phyloP scores from a whole-genome alignment of 2,888 invertebrate genomes.

The Leptinotarsa juncta region DNA sequence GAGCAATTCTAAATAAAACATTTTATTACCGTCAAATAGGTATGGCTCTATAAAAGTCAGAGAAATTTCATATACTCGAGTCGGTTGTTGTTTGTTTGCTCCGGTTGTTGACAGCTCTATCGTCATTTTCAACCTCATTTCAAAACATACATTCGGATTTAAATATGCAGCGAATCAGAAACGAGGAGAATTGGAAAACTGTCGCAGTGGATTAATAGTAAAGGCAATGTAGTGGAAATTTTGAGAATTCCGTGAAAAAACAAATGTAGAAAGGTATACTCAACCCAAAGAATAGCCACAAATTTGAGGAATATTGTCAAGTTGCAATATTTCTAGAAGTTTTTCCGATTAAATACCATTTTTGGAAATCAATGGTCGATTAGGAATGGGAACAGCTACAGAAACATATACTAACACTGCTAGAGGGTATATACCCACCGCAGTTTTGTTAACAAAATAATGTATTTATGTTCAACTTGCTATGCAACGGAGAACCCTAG shows the following conservation, averaged over 20 bases:
- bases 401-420: no score
- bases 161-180: conserved; percentile 41
- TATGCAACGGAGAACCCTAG: no score
- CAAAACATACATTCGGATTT: conserved; percentile 37
- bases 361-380: neutral
- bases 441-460: no score
- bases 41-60: neutral
- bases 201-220: neutral
- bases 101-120: conserved; percentile 29
- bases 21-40: neutral
- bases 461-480: no score
- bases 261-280: neutral
- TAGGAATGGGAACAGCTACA: no score
- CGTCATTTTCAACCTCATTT: conserved; percentile 40
- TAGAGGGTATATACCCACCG: no score
- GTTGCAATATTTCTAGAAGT: no score
- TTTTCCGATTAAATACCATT: no score
- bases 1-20: conserved; percentile 7
- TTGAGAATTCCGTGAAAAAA: neutral
- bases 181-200: conserved; percentile 5
- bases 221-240: neutral
- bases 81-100: conserved; percentile 18
- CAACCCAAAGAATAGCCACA: neutral
- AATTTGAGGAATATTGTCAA: no score
- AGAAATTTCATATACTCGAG: conserved; percentile 4